These are phyloP conservation scores for Chrysomallon squamiferum DNA, from an alignment of 1,140 invertebrate species.

Conservation along the genomic window DNA sequence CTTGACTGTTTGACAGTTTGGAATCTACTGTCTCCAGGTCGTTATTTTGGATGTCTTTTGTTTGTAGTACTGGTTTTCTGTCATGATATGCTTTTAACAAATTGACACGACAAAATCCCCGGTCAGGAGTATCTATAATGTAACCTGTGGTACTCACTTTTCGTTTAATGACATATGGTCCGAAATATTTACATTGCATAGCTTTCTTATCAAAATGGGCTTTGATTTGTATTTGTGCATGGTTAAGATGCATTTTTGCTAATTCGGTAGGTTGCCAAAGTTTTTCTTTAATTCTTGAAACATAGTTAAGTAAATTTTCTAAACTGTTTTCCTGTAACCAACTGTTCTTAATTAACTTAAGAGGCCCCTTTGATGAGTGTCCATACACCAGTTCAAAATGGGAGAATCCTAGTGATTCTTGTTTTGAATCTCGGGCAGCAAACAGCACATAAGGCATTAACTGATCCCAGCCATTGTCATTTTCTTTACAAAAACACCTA, in stretches of 20 bases:
- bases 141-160: constrained; percentile 8
- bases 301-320: constrained; percentile 6
- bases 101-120: constrained; percentile 5
- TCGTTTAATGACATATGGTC: constrained; percentile 3
- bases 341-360: constrained; percentile 8
- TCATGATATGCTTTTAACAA: constrained; percentile 10
- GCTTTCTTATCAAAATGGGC: constrained; percentile 2
- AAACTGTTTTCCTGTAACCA: constrained; percentile 7
- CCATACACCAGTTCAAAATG: constrained; percentile 21
- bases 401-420: constrained; percentile 15
- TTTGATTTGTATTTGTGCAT: constrained; percentile 11
- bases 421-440: constrained; percentile 1
- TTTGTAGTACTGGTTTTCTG: neutral
- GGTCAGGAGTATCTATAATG: constrained; percentile 3
- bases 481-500: neutral
- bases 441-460: neutral
- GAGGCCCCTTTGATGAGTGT: constrained; percentile 12
- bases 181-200: neutral
- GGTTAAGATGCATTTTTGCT: neutral
- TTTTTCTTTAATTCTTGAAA: constrained; percentile 5
- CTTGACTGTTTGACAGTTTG: neutral
- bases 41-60: neutral
- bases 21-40: neutral
- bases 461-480: neutral
- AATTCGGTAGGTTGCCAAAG: neutral